Evolutionary conservation across 2,113 vertebrate genomes (phyloP).

Genomic region (Gnathonemus echidnorhynchus): DNA sequence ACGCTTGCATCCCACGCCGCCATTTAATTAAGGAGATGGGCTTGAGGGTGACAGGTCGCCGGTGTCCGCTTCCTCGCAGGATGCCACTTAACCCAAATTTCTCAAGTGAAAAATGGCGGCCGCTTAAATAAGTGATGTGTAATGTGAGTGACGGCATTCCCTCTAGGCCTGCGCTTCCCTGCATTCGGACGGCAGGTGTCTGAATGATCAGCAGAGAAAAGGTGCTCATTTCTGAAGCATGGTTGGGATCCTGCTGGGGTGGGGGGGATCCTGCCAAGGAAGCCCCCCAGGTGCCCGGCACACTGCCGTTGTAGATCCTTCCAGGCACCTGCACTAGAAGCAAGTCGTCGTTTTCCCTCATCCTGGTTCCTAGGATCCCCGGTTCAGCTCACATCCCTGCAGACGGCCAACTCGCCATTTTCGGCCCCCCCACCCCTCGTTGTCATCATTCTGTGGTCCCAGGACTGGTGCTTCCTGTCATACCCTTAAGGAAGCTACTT

Average conservation of each 20-base stretch:
- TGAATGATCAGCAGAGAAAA: background rate
- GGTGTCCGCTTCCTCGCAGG: background rate
- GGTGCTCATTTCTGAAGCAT: background rate
- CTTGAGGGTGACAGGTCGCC: background rate
- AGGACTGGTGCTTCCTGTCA: background rate
- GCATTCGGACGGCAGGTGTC: background rate
- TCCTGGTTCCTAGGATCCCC: background rate
- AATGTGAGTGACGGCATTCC: background rate
- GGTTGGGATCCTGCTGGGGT: background rate
- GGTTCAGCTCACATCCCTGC: background rate
- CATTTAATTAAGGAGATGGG: background rate
- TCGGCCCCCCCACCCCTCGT: background rate
- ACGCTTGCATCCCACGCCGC: background rate
- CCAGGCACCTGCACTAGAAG: background rate
- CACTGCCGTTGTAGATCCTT: background rate
- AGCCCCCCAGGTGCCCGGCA: background rate
- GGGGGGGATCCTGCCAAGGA: background rate
- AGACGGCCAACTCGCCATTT: background rate
- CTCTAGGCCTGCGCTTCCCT: background rate
- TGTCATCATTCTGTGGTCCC: background rate
- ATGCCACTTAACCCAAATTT: conserved; percentile 1
- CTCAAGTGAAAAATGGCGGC: background rate
- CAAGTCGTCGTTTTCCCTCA: background rate
- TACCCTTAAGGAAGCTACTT: background rate
- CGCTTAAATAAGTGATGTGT: background rate